Conservation (phyloP, 2,888 invertebrate genomes). For the Limenitis arthemis region DNA sequence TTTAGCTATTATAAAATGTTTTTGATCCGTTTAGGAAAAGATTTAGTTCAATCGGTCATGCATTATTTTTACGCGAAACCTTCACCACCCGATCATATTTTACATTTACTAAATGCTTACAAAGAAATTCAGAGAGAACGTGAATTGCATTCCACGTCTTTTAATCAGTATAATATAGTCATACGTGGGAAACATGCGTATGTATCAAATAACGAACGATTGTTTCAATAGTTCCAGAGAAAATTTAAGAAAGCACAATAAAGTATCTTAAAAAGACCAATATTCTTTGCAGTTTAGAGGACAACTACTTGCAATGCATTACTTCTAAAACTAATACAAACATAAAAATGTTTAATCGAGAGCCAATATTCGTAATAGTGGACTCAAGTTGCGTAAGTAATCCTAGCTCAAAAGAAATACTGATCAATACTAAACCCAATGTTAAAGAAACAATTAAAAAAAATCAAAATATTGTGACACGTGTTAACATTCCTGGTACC, state of each 20-base stretch:
- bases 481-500: conserved; percentile 34
- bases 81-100: conserved; percentile 44
- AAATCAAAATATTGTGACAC: conserved; percentile 27
- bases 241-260: conserved; percentile 25
- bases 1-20: conserved; percentile 47
- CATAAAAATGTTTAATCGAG: conserved; percentile 29
- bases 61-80: conserved; percentile 39
- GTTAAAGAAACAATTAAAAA: conserved; percentile 29
- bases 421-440: conserved; percentile 31
- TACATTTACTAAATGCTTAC: conserved; percentile 43
- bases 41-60: conserved; percentile 38
- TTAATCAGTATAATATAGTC: conserved; percentile 41
- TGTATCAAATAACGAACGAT: conserved; percentile 32
- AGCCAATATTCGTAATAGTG: conserved; percentile 40
- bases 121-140: conserved; percentile 36
- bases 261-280: conserved; percentile 32
- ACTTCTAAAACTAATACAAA: conserved; percentile 28
- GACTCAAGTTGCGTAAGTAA: conserved; percentile 37
- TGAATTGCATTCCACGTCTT: conserved; percentile 36
- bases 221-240: conserved; percentile 41
- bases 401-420: conserved; percentile 37
- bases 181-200: conserved; percentile 24
- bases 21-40: conserved; percentile 42
- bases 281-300: conserved; percentile 47
- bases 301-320: conserved; percentile 31